Evolutionary conservation across 1,140 invertebrate genomes (phyloP).

Genomic region (Homarus americanus): DNA sequence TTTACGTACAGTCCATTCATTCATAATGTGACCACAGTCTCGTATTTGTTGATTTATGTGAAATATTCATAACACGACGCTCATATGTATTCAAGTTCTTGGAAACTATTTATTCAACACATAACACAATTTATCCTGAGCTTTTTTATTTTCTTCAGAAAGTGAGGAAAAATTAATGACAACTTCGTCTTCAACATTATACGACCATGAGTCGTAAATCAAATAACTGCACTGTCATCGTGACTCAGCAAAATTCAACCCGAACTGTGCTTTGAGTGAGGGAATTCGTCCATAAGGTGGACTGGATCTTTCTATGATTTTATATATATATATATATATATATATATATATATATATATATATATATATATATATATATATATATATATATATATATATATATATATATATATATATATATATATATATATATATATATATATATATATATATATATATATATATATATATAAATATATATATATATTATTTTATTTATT

Average conservation of each 20-base stretch:
- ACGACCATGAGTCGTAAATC: no score
- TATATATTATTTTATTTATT: slow-evolving; percentile 19
- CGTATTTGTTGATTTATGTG: not conserved
- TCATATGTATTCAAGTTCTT: not conserved
- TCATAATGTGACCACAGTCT: no score
- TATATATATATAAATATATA: slow-evolving; percentile 48
- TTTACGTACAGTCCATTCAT: no score
- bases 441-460: slow-evolving; percentile 33
- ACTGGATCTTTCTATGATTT: no score
- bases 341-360: slow-evolving; percentile 43
- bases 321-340: no score
- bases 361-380: slow-evolving; percentile 26
- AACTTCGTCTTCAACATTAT: no score
- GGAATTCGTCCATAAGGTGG: no score
- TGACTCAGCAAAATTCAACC: no score
- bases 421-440: not conserved
- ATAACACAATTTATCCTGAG: not conserved
- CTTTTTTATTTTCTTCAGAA: not conserved
- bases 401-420: slow-evolving; percentile 6
- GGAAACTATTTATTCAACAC: not conserved
- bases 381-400: slow-evolving; percentile 25
- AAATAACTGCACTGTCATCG: no score
- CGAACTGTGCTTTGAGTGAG: no score
- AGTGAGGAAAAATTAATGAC: not conserved
- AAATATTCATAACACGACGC: not conserved